Conservation (phyloP, 2,113 vertebrate species). For the Xyliphius kryptos region DNA sequence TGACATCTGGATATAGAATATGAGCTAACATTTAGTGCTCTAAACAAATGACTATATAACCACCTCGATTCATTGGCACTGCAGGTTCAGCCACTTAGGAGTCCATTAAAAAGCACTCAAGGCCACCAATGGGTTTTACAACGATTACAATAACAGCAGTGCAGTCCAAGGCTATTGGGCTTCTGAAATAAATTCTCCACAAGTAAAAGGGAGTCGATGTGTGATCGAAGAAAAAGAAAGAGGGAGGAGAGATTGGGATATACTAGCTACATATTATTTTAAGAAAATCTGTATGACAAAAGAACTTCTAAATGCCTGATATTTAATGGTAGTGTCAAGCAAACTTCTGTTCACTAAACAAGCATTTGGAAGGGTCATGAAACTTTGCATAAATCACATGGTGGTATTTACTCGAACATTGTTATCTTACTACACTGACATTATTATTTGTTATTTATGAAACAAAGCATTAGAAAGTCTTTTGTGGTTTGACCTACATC, state of each 20-base stretch:
- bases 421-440: too few relatives aligned
- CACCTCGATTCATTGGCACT: constrained; percentile 38
- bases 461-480: too few relatives aligned
- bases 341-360: too few relatives aligned
- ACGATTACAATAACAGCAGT: constrained; percentile 38
- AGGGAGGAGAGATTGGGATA: not conserved
- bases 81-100: constrained; percentile 32
- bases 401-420: too few relatives aligned
- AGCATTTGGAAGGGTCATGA: too few relatives aligned
- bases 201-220: constrained; percentile 30
- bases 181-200: constrained; percentile 35
- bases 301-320: too few relatives aligned
- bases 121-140: constrained; percentile 34
- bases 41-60: constrained; percentile 26
- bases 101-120: constrained; percentile 47
- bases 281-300: too few relatives aligned
- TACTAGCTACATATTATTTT: too few relatives aligned
- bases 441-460: too few relatives aligned
- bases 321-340: too few relatives aligned
- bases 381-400: too few relatives aligned
- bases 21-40: constrained; percentile 25
- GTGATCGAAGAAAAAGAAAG: constrained; percentile 7
- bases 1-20: constrained; percentile 17
- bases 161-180: constrained; percentile 12
- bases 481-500: too few relatives aligned